Percentiles rank a stretch among this genome's conserved stretches.
phyloP scores from a whole-genome alignment of 2,888 invertebrate species.

The Ophion ellenae region DNA sequence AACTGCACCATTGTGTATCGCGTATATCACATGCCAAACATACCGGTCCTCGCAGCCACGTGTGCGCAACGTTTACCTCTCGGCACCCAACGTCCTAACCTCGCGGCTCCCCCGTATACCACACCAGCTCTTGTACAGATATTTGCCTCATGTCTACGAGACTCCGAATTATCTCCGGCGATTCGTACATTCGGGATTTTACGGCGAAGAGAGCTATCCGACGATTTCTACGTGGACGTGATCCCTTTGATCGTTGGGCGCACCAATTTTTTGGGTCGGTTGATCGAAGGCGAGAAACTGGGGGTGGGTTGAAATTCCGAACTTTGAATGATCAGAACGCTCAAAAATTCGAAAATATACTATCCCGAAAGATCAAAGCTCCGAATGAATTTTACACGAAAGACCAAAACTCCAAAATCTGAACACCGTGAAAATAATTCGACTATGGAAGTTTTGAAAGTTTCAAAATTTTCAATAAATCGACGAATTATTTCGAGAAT shows the following conservation, averaged over 20 bases:
- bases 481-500: too few relatives aligned
- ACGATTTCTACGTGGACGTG: background rate
- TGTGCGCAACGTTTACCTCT: conserved; percentile 53
- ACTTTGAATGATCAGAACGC: too few relatives aligned
- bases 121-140: conserved; percentile 81
- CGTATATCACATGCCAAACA: conserved; percentile 53
- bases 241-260: background rate
- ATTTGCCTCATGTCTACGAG: conserved; percentile 81
- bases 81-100: conserved; percentile 65
- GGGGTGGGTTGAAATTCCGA: too few relatives aligned
- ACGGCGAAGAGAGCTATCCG: conserved; percentile 52
- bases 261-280: too few relatives aligned
- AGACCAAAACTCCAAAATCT: too few relatives aligned
- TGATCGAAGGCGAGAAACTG: too few relatives aligned
- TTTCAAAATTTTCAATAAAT: too few relatives aligned
- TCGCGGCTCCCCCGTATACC: conserved; percentile 70
- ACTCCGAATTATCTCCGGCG: conserved; percentile 80
- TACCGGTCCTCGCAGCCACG: conserved; percentile 52
- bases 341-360: too few relatives aligned
- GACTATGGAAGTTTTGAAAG: too few relatives aligned
- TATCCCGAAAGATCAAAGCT: too few relatives aligned
- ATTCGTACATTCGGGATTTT: conserved; percentile 81
- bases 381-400: too few relatives aligned
- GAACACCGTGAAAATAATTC: too few relatives aligned
- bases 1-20: conserved; percentile 16